Percentiles rank a stretch among this genome's conserved stretches.
Evolutionary conservation across 1,140 invertebrate species (phyloP).

Genomic region (Drosophila micromelanica): DNA sequence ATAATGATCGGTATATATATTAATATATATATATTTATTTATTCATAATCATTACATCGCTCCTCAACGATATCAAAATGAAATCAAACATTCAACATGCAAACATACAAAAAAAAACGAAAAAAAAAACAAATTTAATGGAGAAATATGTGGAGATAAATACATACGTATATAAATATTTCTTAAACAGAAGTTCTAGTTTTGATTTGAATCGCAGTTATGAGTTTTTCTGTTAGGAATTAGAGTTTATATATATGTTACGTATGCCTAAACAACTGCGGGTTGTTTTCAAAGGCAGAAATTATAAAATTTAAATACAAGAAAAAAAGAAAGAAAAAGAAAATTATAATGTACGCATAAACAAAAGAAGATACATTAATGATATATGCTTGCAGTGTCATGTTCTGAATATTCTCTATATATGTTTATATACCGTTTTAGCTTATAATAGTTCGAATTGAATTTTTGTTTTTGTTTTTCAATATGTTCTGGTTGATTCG

Average conservation of each 20-base stretch:
- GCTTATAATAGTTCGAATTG: conserved; percentile 48
- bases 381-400: conserved; percentile 44
- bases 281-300: not conserved
- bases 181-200: conserved; percentile 2
- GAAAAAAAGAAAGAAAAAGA: conserved; percentile 3
- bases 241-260: conserved; percentile 1
- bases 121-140: conserved; percentile 11
- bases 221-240: conserved; percentile 15
- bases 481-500: conserved; percentile 38
- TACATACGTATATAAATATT: not conserved
- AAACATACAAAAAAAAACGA: conserved; percentile 40
- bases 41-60: conserved; percentile 31
- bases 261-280: not conserved
- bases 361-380: conserved; percentile 6
- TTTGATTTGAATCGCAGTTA: conserved; percentile 24
- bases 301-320: not conserved
- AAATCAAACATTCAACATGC: conserved; percentile 43
- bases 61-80: conserved; percentile 22
- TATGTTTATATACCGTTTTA: conserved; percentile 42
- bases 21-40: not conserved
- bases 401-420: conserved; percentile 48
- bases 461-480: conserved; percentile 24
- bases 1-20: conserved; percentile 45
- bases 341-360: conserved; percentile 2
- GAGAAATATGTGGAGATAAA: not conserved